phyloP scores from a whole-genome alignment of 2,797 vertebrate species.

The Erithacus rubecula region DNA sequence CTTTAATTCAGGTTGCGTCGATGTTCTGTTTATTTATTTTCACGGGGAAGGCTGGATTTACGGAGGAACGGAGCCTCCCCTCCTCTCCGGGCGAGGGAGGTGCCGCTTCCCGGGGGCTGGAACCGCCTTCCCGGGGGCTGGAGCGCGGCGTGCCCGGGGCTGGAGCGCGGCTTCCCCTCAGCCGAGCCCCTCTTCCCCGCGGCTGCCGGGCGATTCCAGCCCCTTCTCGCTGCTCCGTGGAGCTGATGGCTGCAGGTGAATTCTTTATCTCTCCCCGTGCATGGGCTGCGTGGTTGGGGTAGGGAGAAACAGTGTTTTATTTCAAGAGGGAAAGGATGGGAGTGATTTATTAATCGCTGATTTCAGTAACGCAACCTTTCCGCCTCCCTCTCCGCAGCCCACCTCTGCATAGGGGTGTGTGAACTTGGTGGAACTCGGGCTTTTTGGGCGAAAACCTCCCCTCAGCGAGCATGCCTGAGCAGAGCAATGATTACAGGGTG shows the following conservation, averaged over 20 bases:
- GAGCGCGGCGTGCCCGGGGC: neutral
- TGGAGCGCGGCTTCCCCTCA: neutral
- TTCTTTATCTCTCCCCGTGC: neutral
- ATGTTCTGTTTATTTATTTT: neutral
- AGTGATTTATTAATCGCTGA: neutral
- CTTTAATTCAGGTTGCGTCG: neutral
- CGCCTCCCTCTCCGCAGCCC: neutral
- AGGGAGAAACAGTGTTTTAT: neutral
- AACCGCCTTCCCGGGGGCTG: neutral
- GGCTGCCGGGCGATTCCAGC: neutral
- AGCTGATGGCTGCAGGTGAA: constrained; percentile 41
- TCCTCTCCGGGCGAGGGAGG: neutral
- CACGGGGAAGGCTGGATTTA: neutral
- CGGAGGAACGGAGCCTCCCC: neutral
- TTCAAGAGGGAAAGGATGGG: neutral
- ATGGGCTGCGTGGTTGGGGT: neutral
- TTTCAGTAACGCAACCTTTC: neutral
- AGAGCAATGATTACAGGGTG: constrained; percentile 72
- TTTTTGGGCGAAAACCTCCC: neutral
- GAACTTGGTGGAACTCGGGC: neutral
- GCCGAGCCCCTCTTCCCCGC: neutral
- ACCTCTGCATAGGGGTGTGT: neutral
- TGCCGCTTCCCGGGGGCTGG: neutral
- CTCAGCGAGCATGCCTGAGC: constrained; percentile 55
- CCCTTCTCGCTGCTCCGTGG: neutral